phyloP scores from a whole-genome alignment of 2,797 vertebrate species.

The Arremon brunneinucha region DNA sequence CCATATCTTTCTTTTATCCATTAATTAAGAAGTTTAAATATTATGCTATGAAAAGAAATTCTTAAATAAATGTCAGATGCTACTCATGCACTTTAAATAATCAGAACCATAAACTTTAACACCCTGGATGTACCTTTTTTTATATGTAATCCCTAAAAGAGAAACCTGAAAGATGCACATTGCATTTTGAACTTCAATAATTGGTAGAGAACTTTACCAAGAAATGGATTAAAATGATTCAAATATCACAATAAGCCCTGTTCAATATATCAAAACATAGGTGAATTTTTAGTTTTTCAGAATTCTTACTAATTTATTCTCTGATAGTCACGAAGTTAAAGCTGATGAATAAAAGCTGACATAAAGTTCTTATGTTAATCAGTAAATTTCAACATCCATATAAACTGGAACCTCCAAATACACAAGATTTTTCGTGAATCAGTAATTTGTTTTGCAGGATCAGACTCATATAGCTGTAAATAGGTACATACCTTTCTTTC shows the following conservation, averaged over 20 bases:
- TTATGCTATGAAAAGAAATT: background rate
- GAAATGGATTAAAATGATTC: background rate
- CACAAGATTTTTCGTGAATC: background rate
- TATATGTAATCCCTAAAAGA: background rate
- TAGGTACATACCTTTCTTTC: background rate
- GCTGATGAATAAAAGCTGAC: background rate
- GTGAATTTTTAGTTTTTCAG: background rate
- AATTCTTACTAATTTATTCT: background rate
- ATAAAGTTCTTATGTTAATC: background rate
- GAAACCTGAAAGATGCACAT: background rate
- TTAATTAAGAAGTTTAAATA: conserved; percentile 52
- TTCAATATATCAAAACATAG: background rate
- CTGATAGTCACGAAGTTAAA: background rate
- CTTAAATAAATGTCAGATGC: background rate
- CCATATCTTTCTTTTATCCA: conserved; percentile 25
- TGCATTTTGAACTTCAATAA: background rate
- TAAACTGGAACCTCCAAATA: background rate
- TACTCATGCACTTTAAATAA: background rate
- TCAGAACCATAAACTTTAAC: background rate
- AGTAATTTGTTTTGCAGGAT: background rate
- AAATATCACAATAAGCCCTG: background rate
- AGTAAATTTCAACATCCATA: background rate
- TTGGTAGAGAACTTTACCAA: background rate
- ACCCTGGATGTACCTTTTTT: background rate
- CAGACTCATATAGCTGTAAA: background rate